Evolutionary conservation across 2,113 vertebrate species (phyloP).

Genomic region (Charadrius vociferus): DNA sequence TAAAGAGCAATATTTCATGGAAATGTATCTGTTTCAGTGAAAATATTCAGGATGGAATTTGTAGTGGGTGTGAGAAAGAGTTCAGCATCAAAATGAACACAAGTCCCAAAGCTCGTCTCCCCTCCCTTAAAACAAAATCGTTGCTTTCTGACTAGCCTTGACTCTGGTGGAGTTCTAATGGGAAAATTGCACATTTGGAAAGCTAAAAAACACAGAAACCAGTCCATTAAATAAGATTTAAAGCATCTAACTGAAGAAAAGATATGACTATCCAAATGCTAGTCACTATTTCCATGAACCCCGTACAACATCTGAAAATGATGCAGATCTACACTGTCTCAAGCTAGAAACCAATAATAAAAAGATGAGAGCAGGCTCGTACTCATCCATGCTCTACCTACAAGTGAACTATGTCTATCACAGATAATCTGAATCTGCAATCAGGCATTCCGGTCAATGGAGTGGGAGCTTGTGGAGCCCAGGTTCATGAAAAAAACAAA

Average conservation of each 20-base stretch:
- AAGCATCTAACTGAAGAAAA: background rate
- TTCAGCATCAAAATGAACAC: slow-evolving; percentile 12
- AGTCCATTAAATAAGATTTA: background rate
- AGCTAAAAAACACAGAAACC: background rate
- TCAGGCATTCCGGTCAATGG: background rate
- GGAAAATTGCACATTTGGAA: slow-evolving; percentile 3
- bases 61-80: slow-evolving; percentile 35
- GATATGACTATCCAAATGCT: background rate
- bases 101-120: slow-evolving; percentile 46
- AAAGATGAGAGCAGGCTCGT: background rate
- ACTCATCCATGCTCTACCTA: background rate
- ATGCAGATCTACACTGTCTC: background rate
- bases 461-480: background rate
- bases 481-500: background rate
- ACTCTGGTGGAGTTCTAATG: background rate
- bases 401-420: background rate
- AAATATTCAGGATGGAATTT: slow-evolving; percentile 26
- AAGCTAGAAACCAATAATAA: background rate
- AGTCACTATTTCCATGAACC: background rate
- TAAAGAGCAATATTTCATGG: background rate
- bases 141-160: slow-evolving; percentile 9
- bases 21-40: slow-evolving; percentile 30
- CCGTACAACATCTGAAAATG: background rate
- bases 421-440: background rate
- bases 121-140: slow-evolving; percentile 17